Conservation (phyloP, 2,113 vertebrate species). For the Scomber scombrus region DNA sequence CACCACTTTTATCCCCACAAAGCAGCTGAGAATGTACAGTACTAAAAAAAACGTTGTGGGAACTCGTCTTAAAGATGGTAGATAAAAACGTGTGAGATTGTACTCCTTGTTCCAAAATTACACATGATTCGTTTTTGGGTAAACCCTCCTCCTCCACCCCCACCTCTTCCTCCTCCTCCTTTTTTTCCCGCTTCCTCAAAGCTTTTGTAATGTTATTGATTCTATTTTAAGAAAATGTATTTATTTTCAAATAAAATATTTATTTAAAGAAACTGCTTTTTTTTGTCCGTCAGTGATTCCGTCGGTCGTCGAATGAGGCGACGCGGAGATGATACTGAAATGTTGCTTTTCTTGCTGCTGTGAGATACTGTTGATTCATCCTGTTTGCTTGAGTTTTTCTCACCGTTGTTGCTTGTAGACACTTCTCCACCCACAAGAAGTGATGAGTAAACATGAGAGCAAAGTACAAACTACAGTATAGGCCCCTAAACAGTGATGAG, state of each 20-base stretch:
- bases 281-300: constrained; percentile 12
- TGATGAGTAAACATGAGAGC: constrained; percentile 43
- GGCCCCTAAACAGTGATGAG: constrained; percentile 44
- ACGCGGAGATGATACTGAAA: no score
- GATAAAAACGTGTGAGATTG: constrained; percentile 78
- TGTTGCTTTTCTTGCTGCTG: not conserved
- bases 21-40: constrained; percentile 77
- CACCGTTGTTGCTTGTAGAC: constrained; percentile 16
- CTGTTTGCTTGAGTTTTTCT: constrained; percentile 14
- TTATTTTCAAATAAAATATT: constrained; percentile 90
- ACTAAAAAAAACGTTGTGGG: constrained; percentile 58
- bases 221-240: constrained; percentile 89
- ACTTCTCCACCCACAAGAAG: constrained; percentile 37
- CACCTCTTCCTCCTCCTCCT: constrained; percentile 40
- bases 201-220: constrained; percentile 87
- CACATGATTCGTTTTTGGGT: constrained; percentile 75
- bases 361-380: not conserved
- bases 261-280: constrained; percentile 82
- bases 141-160: constrained; percentile 41
- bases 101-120: constrained; percentile 79
- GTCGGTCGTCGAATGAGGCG: not conserved
- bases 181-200: constrained; percentile 66
- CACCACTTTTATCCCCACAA: constrained; percentile 54
- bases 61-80: constrained; percentile 72
- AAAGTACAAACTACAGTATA: constrained; percentile 31